A percentile compares a stretch with the other conserved stretches of the same genome.
Evolutionary conservation across 2,888 invertebrate genomes (phyloP).

Genomic region (Dryobota labecula): DNA sequence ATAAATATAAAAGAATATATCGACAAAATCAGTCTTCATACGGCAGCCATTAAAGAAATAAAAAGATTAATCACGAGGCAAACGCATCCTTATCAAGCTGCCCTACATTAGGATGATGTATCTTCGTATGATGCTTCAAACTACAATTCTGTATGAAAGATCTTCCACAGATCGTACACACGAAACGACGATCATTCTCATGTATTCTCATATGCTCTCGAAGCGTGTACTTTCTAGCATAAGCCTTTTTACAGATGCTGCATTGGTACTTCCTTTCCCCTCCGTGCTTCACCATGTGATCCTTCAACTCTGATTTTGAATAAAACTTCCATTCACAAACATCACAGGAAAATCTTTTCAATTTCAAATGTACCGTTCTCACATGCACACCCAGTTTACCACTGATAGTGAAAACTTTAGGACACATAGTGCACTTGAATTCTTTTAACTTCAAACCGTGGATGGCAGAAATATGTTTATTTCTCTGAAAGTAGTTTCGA

Average conservation of each 20-base stretch:
- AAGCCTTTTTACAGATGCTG: conserved; percentile 87
- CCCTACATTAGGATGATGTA: conserved; percentile 77
- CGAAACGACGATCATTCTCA: conserved; percentile 82
- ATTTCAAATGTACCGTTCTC: conserved; percentile 84
- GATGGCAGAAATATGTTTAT: conserved; percentile 80
- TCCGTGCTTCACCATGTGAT: conserved; percentile 89
- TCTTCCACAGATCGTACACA: conserved; percentile 81
- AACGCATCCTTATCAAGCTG: conserved; percentile 53
- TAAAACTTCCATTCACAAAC: conserved; percentile 90
- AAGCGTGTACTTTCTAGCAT: conserved; percentile 85
- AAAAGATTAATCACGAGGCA: conserved; percentile 30
- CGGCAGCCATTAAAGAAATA: neutral
- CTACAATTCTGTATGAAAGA: conserved; percentile 85
- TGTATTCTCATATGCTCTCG: conserved; percentile 86
- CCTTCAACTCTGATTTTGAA: conserved; percentile 88
- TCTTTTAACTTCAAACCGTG: conserved; percentile 85
- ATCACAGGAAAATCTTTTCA: conserved; percentile 84
- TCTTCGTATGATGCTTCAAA: conserved; percentile 82
- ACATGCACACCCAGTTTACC: conserved; percentile 84
- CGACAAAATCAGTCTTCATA: conserved; percentile 21
- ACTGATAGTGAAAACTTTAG: conserved; percentile 82
- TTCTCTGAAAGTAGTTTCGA: conserved; percentile 85
- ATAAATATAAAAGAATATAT: neutral
- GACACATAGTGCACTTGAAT: conserved; percentile 83
- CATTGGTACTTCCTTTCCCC: conserved; percentile 89